phyloP scores from a whole-genome alignment of 2,888 invertebrate genomes.

The Julus scanicus region DNA sequence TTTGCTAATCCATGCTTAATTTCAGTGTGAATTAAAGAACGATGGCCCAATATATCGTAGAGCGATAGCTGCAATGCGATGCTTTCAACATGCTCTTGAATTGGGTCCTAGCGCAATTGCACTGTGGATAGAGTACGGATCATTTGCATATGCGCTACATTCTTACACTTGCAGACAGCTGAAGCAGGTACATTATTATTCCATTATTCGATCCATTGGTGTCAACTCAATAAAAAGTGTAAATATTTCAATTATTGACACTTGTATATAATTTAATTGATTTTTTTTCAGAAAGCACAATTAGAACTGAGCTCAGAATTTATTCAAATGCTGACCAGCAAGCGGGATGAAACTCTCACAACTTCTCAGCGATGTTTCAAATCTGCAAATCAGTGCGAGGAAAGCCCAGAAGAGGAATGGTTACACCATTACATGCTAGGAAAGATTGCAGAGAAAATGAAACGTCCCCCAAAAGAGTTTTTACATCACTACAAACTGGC shows the following conservation, averaged over 20 bases:
- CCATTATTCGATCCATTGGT: too few species aligned
- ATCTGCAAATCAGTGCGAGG: constrained; percentile 67
- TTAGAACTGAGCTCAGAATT: constrained; percentile 67
- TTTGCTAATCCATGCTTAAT: constrained; percentile 37
- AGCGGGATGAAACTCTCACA: constrained; percentile 82
- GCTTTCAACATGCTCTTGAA: constrained; percentile 83
- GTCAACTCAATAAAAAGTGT: too few species aligned
- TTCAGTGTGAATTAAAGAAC: constrained; percentile 63
- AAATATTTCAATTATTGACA: background rate
- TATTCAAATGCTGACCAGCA: constrained; percentile 76
- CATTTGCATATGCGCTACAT: constrained; percentile 88
- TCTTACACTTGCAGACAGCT: constrained; percentile 88
- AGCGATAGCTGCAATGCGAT: constrained; percentile 75
- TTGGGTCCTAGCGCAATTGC: constrained; percentile 79
- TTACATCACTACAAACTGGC: constrained; percentile 69
- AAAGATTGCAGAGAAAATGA: constrained; percentile 89
- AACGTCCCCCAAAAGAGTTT: constrained; percentile 73
- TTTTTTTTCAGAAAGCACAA: constrained; percentile 54
- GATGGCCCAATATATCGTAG: constrained; percentile 62
- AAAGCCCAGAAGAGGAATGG: constrained; percentile 86
- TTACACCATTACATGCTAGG: constrained; percentile 95
- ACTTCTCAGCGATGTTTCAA: constrained; percentile 82
- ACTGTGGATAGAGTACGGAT: constrained; percentile 91
- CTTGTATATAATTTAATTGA: background rate
- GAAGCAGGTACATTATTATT: constrained; percentile 73